Evolutionary conservation across 2,888 invertebrate genomes (phyloP), one percentile per base, ranked within the genome.

Genomic region (Chrysolina haemoptera): DNA sequence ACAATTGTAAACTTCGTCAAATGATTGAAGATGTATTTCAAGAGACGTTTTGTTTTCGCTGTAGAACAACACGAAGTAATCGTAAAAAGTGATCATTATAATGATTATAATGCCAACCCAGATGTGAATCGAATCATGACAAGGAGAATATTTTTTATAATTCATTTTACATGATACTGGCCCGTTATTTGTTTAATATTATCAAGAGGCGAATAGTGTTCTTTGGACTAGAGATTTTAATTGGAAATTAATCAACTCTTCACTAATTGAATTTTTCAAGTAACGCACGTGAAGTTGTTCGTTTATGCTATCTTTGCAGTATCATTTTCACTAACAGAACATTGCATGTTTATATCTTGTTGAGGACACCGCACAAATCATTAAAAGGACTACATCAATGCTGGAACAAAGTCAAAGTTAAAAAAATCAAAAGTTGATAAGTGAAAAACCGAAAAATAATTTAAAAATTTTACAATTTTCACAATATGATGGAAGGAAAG

Each of bases 91-190:
- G 20, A 59, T 22, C 59, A 59, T 27, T 22, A 59, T 59, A 43
- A 59, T 59, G 27, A 35, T 35, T 27, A 59, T 59, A 10, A 59
- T 35, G 35, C n/a, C 46, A 64, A 64, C 64, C 64, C 64, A 64
- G 43, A 64, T 64, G 64, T 43, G 64, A 46, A 64, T 64, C 64
- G 64, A 64, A 64, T 64, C 64, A 64, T 64, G 46, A 64, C 41
- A 64, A 64, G 14, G 46, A 64, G 64, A 46, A 43, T 20, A 64
- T 64, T 46, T 43, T 64, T 64, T 43, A 43, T 64, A 40, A 64
- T 64, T 64, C 14, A 64, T 64, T 43, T 43, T 18, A 64, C 64
- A 46, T 20, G 64, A 20, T 64, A 46, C 22, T 14, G 14, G 22
- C 14, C 14, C 22, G 41, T 64, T 46, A 64, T 64, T 64, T 43